A percentile compares a stretch with the other conserved stretches of the same genome.
Evolutionary conservation across 2,797 vertebrate genomes (phyloP).

Genomic region (Holocentrus rufus): DNA sequence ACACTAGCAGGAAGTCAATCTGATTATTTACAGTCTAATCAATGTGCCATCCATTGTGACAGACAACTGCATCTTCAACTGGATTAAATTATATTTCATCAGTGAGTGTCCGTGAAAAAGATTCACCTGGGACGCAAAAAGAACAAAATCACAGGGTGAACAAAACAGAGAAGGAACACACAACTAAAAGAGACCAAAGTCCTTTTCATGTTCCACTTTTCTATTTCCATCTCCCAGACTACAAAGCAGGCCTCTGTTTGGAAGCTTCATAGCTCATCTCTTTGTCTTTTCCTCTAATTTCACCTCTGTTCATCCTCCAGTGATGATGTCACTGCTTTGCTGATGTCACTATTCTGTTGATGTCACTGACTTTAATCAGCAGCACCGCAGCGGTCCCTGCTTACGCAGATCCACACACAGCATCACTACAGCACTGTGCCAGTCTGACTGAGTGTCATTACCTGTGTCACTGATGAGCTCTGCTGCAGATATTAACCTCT

Average conservation of each 20-base stretch:
- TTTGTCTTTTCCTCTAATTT: conserved; percentile 4
- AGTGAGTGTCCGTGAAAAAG: not conserved
- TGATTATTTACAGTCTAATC: conserved; percentile 31
- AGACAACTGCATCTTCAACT: not conserved
- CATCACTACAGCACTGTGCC: conserved; percentile 44
- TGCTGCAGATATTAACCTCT: conserved; percentile 39
- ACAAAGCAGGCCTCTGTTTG: not conserved
- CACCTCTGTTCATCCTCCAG: conserved; percentile 1
- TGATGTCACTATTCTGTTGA: conserved; percentile 32
- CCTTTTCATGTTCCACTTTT: not conserved
- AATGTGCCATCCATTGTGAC: conserved; percentile 5
- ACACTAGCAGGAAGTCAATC: conserved; percentile 15
- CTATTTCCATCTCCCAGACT: not conserved
- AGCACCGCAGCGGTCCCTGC: conserved; percentile 56
- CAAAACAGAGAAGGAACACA: not conserved
- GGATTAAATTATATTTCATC: conserved; percentile 9
- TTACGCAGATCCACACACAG: conserved; percentile 42
- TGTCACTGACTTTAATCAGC: conserved; percentile 66
- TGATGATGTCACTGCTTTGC: conserved; percentile 41
- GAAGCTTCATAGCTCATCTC: not conserved
- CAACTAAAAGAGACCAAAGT: not conserved
- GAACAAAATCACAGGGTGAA: not conserved
- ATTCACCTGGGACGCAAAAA: not conserved
- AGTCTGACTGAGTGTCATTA: conserved; percentile 43
- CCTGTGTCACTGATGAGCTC: conserved; percentile 53